phyloP scores from a whole-genome alignment of 2,888 invertebrate species.

The Euzetes globulus region DNA sequence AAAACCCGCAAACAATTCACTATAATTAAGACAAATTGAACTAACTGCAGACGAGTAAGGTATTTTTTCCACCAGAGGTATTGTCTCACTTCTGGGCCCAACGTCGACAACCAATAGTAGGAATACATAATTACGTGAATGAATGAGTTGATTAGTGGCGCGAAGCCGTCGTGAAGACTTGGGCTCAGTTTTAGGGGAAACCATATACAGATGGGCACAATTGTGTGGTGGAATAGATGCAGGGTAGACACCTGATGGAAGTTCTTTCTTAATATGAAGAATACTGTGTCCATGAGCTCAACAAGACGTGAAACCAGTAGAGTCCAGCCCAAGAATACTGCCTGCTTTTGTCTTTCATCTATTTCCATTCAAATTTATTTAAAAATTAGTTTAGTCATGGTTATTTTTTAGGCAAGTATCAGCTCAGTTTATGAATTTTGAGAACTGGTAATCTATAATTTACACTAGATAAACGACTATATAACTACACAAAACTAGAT shows the following conservation, averaged over 20 bases:
- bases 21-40: conserved; percentile 28
- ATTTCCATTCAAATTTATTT: neutral
- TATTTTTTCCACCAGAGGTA: conserved; percentile 26
- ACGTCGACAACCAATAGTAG: conserved; percentile 24
- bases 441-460: no score
- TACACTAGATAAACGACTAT: no score
- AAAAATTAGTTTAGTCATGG: no score
- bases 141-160: conserved; percentile 28
- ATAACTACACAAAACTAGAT: no score
- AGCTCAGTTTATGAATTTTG: no score
- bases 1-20: conserved; percentile 14
- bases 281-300: conserved; percentile 28
- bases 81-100: neutral
- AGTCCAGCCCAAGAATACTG: neutral
- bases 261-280: conserved; percentile 21
- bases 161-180: conserved; percentile 14
- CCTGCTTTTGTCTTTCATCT: neutral
- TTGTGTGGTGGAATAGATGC: conserved; percentile 21
- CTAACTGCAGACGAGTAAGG: conserved; percentile 16
- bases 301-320: neutral
- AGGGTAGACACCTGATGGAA: conserved; percentile 20
- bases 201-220: conserved; percentile 18
- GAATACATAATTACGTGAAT: conserved; percentile 27
- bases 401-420: no score
- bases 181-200: neutral